These are phyloP conservation scores for Diceros bicornis DNA, from an alignment of 2,797 vertebrate genomes.

Conservation along the genomic window DNA sequence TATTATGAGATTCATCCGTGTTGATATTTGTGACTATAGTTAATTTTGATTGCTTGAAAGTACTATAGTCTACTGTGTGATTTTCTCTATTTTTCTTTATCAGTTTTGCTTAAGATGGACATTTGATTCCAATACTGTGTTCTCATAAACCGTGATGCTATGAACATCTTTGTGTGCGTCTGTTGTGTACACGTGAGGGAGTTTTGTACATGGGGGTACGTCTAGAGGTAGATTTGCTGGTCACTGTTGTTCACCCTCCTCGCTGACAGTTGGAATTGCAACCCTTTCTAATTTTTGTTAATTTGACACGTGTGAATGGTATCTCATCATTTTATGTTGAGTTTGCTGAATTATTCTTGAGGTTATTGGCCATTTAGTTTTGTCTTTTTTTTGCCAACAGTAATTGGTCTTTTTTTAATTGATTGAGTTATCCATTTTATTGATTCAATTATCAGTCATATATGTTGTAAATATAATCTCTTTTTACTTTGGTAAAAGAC, in stretches of 20 bases:
- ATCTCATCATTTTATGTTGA: neutral
- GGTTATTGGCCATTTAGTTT: neutral
- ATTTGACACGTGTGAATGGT: neutral
- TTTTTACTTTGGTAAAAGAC: neutral
- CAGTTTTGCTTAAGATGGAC: neutral
- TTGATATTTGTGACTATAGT: neutral
- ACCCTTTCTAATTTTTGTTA: neutral
- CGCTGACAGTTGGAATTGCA: neutral
- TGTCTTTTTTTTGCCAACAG: neutral
- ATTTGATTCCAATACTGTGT: slow-evolving; percentile 5
- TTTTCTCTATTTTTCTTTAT: neutral
- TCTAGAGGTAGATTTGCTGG: neutral
- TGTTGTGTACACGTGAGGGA: neutral
- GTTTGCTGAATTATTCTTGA: neutral
- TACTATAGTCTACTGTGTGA: neutral
- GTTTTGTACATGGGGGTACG: neutral
- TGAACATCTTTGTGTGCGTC: neutral
- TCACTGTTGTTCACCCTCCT: neutral
- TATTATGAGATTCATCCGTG: neutral
- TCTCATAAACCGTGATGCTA: neutral
- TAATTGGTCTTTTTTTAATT: neutral
- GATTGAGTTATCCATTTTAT: neutral
- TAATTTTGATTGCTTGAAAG: neutral
- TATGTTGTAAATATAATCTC: neutral
- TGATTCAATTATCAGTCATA: neutral